Evolutionary conservation across 2,113 vertebrate genomes (phyloP).

Genomic region (Corythoichthys intestinalis): DNA sequence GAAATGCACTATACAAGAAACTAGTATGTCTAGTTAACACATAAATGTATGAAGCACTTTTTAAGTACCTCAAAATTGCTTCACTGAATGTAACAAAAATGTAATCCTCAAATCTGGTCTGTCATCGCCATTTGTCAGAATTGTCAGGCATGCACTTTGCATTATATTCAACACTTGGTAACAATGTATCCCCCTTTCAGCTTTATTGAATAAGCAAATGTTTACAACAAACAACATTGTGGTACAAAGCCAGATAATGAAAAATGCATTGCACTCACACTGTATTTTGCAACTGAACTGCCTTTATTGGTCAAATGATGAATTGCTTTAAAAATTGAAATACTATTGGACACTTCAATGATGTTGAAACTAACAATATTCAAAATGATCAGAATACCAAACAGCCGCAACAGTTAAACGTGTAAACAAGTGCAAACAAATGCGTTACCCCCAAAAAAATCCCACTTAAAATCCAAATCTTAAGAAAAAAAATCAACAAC

Average conservation of each 20-base stretch:
- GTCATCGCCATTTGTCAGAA: too few relatives aligned
- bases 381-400: rapidly evolving
- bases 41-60: too few relatives aligned
- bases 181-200: neutral
- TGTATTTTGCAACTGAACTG: constrained; percentile 14
- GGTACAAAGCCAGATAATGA: constrained; percentile 6
- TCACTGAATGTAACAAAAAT: too few relatives aligned
- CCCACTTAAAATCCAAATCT: neutral
- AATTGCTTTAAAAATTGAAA: constrained; percentile 4
- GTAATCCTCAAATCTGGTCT: too few relatives aligned
- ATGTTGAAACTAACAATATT: constrained; percentile 4
- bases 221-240: constrained; percentile 4
- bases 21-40: too few relatives aligned
- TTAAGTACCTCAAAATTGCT: too few relatives aligned
- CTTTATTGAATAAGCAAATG: constrained; percentile 1
- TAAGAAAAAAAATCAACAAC: neutral
- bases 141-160: too few relatives aligned
- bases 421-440: neutral
- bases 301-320: constrained; percentile 8
- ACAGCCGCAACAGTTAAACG: constrained; percentile 1
- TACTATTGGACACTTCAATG: neutral
- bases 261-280: constrained; percentile 2
- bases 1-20: too few relatives aligned
- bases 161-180: neutral
- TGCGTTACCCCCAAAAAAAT: neutral